phyloP scores from a whole-genome alignment of 2,888 invertebrate genomes.

The Thymelicus sylvestris region DNA sequence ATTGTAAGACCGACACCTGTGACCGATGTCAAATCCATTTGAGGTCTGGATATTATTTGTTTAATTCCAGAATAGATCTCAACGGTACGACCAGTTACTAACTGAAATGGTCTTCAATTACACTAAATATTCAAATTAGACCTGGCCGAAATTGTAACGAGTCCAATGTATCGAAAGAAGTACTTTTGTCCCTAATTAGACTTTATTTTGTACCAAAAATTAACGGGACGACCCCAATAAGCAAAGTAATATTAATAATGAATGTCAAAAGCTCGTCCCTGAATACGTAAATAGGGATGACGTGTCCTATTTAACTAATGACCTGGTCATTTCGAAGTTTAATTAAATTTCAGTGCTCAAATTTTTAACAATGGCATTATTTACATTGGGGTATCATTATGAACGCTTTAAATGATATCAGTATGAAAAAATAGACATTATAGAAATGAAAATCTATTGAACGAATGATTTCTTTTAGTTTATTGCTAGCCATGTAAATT shows the following conservation, averaged over 20 bases:
- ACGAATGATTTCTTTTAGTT: too few species aligned
- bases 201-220: constrained; percentile 16
- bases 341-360: constrained; percentile 24
- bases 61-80: too few species aligned
- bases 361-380: constrained; percentile 12
- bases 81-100: too few species aligned
- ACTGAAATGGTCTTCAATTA: background rate
- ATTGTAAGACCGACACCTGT: too few species aligned
- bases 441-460: background rate
- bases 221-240: constrained; percentile 12
- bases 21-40: too few species aligned
- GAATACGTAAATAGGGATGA: constrained; percentile 22
- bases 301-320: constrained; percentile 30
- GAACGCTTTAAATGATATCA: background rate
- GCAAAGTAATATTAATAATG: constrained; percentile 6
- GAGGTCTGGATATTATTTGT: too few species aligned
- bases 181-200: constrained; percentile 7
- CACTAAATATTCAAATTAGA: background rate
- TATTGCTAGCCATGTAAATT: too few species aligned
- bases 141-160: background rate
- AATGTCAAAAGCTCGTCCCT: constrained; percentile 12
- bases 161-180: background rate
- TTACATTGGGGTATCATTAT: background rate
- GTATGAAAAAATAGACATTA: background rate
- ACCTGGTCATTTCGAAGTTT: constrained; percentile 25